Evolutionary conservation across 2,888 invertebrate genomes (phyloP).

Genomic region (Morpho helenor): DNA sequence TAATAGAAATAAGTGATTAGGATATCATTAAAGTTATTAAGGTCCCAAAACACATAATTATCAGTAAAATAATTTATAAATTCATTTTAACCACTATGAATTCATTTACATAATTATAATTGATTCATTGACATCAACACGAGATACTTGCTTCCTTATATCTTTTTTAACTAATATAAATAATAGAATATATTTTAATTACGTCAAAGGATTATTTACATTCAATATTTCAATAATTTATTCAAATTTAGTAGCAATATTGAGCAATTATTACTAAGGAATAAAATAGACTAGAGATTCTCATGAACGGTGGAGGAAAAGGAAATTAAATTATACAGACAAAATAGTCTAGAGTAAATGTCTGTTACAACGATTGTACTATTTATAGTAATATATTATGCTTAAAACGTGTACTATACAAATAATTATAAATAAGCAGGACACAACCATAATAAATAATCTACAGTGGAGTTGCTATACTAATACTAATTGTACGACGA

Average conservation of each 20-base stretch:
- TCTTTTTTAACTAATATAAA: constrained; percentile 1
- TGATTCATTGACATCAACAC: background rate
- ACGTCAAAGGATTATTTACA: constrained; percentile 5
- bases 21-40: background rate
- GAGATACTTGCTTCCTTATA: background rate
- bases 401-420: too few species aligned
- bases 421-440: background rate
- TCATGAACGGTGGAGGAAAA: too few species aligned
- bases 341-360: too few species aligned
- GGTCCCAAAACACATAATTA: constrained; percentile 8
- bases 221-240: background rate
- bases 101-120: constrained; percentile 1
- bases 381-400: too few species aligned
- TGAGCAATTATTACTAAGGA: too few species aligned
- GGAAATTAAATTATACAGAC: too few species aligned
- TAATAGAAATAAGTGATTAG: constrained; percentile 1
- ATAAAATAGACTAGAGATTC: too few species aligned
- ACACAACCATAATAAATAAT: constrained; percentile 12
- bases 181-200: background rate
- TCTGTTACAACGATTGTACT: too few species aligned
- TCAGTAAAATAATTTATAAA: constrained; percentile 1
- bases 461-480: background rate
- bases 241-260: too few species aligned
- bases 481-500: constrained; percentile 5
- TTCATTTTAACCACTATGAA: background rate